These are phyloP conservation scores for Helicoverpa armigera DNA, from an alignment of 1,140 invertebrate genomes.

Conservation along the genomic window DNA sequence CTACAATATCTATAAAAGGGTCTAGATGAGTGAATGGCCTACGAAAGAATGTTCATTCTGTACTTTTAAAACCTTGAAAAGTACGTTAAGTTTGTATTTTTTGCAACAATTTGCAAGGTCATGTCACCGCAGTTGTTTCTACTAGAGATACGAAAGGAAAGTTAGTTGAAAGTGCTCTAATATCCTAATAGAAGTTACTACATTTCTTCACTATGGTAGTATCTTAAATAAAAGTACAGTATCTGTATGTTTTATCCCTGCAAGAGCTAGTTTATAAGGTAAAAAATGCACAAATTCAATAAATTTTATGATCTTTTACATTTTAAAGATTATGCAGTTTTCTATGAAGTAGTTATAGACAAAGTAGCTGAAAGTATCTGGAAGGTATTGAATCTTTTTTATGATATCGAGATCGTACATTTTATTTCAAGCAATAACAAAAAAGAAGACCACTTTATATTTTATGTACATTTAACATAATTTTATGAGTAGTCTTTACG, in stretches of 20 bases:
- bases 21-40: not conserved
- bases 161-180: constrained; percentile 5
- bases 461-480: not conserved
- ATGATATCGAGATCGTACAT: no score
- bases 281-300: not conserved
- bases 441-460: no score
- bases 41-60: constrained; percentile 13
- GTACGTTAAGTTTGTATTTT: not conserved
- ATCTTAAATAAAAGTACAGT: not conserved
- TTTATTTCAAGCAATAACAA: no score
- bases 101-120: not conserved
- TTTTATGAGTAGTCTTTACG: not conserved
- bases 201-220: not conserved
- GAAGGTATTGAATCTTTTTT: no score
- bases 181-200: not conserved
- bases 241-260: not conserved
- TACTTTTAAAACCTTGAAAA: constrained; percentile 1
- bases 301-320: no score
- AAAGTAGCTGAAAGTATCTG: no score
- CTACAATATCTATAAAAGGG: not conserved
- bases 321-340: no score
- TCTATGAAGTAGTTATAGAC: not conserved
- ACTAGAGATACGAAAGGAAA: constrained; percentile 11
- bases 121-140: not conserved
- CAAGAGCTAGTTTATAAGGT: not conserved